A percentile compares a stretch with the other conserved stretches of the same genome.
Evolutionary conservation across 2,888 invertebrate genomes (phyloP).

Genomic region (Helobdella robusta): DNA sequence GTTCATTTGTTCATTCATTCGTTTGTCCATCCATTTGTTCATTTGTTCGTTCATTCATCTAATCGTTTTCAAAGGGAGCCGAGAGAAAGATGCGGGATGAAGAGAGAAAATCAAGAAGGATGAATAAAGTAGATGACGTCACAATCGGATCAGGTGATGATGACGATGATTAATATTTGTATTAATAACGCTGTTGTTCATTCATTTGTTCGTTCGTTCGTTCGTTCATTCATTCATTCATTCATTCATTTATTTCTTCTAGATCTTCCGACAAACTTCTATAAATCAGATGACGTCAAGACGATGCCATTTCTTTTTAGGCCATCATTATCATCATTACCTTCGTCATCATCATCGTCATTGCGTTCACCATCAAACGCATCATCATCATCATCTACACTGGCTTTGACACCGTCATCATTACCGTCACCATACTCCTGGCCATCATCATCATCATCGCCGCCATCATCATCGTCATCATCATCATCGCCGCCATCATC

Average conservation of each 20-base stretch:
- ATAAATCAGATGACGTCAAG: background rate
- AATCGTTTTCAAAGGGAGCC: slow-evolving; percentile 68
- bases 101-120: too few relatives aligned
- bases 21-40: too few relatives aligned
- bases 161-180: too few relatives aligned
- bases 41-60: background rate
- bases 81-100: slow-evolving; percentile 97
- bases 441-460: slow-evolving; percentile 11
- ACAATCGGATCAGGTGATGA: too few relatives aligned
- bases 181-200: background rate
- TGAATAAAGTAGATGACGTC: too few relatives aligned
- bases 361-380: background rate
- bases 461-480: slow-evolving; percentile 13
- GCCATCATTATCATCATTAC: background rate
- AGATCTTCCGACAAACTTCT: background rate
- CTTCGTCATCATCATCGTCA: too few relatives aligned
- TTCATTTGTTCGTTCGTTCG: background rate
- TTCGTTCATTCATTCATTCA: background rate
- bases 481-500: slow-evolving; percentile 19
- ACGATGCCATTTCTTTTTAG: background rate
- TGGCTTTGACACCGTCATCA: background rate
- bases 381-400: slow-evolving; percentile 4
- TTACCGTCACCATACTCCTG: background rate
- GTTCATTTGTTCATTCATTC: too few relatives aligned
- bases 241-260: background rate